Conservation (phyloP, 2,113 vertebrate species). For the Puntigrus tetrazona region DNA sequence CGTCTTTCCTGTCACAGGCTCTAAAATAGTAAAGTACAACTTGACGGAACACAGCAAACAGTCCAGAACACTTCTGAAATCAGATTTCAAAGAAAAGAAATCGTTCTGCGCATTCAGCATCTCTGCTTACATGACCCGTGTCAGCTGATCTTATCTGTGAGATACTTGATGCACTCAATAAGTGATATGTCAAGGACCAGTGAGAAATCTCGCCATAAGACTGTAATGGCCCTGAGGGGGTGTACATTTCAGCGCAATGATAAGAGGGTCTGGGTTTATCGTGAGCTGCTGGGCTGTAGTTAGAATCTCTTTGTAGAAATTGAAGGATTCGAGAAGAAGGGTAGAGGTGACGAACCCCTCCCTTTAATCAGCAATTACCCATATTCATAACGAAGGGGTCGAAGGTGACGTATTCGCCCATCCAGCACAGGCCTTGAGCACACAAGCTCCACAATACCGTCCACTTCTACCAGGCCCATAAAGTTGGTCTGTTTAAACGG, state of each 20-base stretch:
- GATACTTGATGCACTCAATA: slow-evolving; percentile 37
- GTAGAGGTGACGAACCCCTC: slow-evolving; percentile 47
- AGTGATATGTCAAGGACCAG: slow-evolving; percentile 50
- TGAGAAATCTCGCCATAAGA: slow-evolving; percentile 55
- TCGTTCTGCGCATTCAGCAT: not conserved
- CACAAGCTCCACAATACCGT: not conserved
- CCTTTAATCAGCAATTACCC: slow-evolving; percentile 9
- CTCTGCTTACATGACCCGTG: slow-evolving; percentile 1
- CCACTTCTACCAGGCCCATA: not conserved
- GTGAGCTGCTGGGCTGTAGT: slow-evolving; percentile 8
- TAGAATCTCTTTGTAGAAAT: slow-evolving; percentile 9
- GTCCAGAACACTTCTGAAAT: not conserved
- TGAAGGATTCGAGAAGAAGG: slow-evolving; percentile 56
- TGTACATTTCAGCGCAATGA: slow-evolving; percentile 52
- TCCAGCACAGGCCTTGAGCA: not conserved
- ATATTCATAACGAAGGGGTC: not conserved
- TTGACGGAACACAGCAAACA: not conserved
- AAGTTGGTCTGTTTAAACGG: slow-evolving; percentile 25
- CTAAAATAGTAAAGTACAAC: not conserved
- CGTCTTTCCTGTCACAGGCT: not conserved
- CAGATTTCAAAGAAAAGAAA: slow-evolving; percentile 25
- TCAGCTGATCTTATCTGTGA: slow-evolving; percentile 32
- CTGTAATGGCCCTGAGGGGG: slow-evolving; percentile 47
- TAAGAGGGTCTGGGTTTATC: slow-evolving; percentile 50
- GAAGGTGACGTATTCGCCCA: not conserved